Evolutionary conservation across 2,113 vertebrate genomes (phyloP), one percentile per base, ranked within the genome.

Genomic region (Hippocampus guttulatus): DNA sequence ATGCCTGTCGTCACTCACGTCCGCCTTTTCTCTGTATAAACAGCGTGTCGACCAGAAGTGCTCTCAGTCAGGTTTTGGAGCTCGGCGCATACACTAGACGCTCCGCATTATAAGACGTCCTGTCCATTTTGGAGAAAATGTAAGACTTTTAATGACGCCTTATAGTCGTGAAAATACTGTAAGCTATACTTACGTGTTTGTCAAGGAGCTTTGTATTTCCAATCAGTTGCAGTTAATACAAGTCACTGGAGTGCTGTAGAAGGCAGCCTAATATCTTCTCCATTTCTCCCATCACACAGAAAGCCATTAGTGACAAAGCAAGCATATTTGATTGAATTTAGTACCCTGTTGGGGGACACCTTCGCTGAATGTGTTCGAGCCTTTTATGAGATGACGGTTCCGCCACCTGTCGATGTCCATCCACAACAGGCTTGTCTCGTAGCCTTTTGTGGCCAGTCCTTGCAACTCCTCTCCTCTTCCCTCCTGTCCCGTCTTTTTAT

Each of bases 401-500:
- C n/a, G 45, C 38, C 20, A 61, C 8, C n/a, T 23, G 41, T 33
- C 16, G n/a, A 64, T n/a, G 7, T 47, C 21, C 38, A 51, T 76
- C 67, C 68, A 64, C 52, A 49, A 40, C 57, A 57, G 23, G 65
- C 73, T 70, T 71, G 38, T 73, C 27, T 63, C 62, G n/a, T 61
- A 38, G 3, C 45, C 52, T 66, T 14, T 18, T 67, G 15, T 65
- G 21, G 66, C 18, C 40, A 40, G 14, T 23, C 12, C n/a, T 47
- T 70, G 21, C 18, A n/a, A 54, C 15, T 15, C 5, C n/a, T 30
- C 41, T 67, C 51, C 38, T 55, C 6, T 71, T 30, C 75, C 68
- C 65, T 66, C 41, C 23, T 51, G 25, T 63, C 69, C 64, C 38
- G 47, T 79, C 68, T 60, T 81, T 58, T 78, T 82, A 57, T 78